Conservation (phyloP, 2,797 vertebrate species). For the Chlorospingus semifuscus region DNA sequence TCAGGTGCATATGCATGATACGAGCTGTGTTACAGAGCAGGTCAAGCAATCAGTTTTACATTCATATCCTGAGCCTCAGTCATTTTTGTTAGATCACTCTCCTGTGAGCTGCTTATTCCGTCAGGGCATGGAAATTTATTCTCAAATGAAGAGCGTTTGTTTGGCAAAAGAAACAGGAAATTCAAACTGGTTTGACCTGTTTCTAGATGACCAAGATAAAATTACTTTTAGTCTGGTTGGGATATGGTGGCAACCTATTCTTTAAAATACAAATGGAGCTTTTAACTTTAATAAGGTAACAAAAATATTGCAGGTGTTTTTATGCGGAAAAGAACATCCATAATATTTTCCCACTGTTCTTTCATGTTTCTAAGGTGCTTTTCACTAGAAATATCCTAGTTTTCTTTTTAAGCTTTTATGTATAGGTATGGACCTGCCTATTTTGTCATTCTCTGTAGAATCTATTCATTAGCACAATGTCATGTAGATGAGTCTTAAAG, state of each 20-base stretch:
- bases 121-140: slow-evolving; percentile 55
- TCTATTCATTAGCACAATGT: slow-evolving; percentile 6
- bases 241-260: background rate
- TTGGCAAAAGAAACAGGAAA: slow-evolving; percentile 30
- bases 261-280: background rate
- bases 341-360: background rate
- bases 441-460: background rate
- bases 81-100: slow-evolving; percentile 48
- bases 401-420: background rate
- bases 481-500: background rate
- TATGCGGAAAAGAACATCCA: background rate
- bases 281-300: background rate
- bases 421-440: background rate
- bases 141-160: slow-evolving; percentile 17
- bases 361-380: background rate
- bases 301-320: background rate
- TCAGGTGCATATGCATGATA: slow-evolving; percentile 48
- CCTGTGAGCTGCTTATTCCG: slow-evolving; percentile 47
- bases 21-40: slow-evolving; percentile 5
- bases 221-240: background rate
- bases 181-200: slow-evolving; percentile 33
- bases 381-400: background rate
- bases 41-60: slow-evolving; percentile 55
- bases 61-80: slow-evolving; percentile 34
- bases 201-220: slow-evolving; percentile 15